phyloP scores from a whole-genome alignment of 2,888 invertebrate species.

The Perizoma affinitatum region DNA sequence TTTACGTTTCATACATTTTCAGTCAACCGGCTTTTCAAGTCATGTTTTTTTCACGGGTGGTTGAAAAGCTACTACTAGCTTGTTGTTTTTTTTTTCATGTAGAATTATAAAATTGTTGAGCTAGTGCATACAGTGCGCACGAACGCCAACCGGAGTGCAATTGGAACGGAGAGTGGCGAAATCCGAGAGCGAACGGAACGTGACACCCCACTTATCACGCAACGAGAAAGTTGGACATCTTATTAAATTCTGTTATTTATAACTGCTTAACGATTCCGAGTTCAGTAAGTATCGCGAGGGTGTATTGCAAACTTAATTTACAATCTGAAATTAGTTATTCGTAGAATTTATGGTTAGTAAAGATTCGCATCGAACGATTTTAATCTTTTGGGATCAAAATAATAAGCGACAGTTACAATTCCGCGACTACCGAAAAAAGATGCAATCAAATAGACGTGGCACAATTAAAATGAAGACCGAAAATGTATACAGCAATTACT shows the following conservation, averaged over 20 bases:
- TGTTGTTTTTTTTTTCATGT: constrained; percentile 41
- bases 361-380: constrained; percentile 7
- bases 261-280: constrained; percentile 53
- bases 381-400: constrained; percentile 1
- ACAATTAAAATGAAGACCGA: constrained; percentile 71
- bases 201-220: constrained; percentile 78
- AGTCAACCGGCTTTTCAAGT: constrained; percentile 12
- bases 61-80: background rate
- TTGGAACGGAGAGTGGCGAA: constrained; percentile 74
- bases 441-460: constrained; percentile 45
- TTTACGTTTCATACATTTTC: constrained; percentile 25
- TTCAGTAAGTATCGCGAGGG: constrained; percentile 39
- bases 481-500: constrained; percentile 80
- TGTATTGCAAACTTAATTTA: constrained; percentile 30
- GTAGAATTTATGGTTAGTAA: constrained; percentile 19
- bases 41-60: too few relatives aligned
- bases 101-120: constrained; percentile 49
- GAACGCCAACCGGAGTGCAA: constrained; percentile 63
- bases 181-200: constrained; percentile 75
- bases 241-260: constrained; percentile 75
- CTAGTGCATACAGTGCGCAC: constrained; percentile 58
- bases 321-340: constrained; percentile 27
- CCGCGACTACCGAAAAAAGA: constrained; percentile 23
- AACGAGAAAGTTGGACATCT: constrained; percentile 74
- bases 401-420: constrained; percentile 7